Percentiles rank a stretch among this genome's conserved stretches.
Evolutionary conservation across 2,888 invertebrate species (phyloP).

Genomic region (Eubasilissa splendida): DNA sequence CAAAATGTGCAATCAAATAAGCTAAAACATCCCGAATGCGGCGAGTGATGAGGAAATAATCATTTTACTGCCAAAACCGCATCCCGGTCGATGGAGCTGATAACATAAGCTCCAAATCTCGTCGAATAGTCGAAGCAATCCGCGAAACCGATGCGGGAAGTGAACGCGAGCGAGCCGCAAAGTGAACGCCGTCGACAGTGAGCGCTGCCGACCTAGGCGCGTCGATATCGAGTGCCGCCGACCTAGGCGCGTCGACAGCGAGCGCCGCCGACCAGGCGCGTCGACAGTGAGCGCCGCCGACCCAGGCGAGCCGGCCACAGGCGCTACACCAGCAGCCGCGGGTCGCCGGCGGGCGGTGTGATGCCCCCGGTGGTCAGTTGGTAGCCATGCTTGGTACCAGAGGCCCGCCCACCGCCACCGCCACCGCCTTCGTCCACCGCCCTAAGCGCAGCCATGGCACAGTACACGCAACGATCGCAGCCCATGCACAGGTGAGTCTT

Average conservation of each 20-base stretch:
- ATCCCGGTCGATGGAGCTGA: too few species aligned
- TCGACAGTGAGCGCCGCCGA: not conserved
- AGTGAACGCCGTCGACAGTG: not conserved
- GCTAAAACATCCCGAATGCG: not conserved
- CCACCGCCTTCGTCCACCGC: conserved; percentile 37
- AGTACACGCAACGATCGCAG: conserved; percentile 73
- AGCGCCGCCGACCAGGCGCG: conserved; percentile 14
- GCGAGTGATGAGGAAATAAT: not conserved
- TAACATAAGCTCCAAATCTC: too few species aligned
- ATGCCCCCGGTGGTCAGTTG: conserved; percentile 46
- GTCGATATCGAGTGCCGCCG: not conserved
- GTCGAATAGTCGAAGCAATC: too few species aligned
- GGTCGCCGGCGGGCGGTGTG: conserved; percentile 48
- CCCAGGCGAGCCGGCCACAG: not conserved
- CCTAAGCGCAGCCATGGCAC: conserved; percentile 66
- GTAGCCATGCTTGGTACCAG: conserved; percentile 45
- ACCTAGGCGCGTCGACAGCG: not conserved
- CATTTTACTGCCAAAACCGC: conserved; percentile 1
- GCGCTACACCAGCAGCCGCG: conserved; percentile 3
- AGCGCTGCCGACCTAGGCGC: not conserved
- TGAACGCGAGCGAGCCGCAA: too few species aligned
- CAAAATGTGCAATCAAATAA: not conserved
- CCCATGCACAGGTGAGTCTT: conserved; percentile 71
- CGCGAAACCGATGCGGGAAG: too few species aligned
- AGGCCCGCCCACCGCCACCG: conserved; percentile 39